A percentile compares a stretch with the other conserved stretches of the same genome.
Evolutionary conservation across 2,113 vertebrate species (phyloP).

Genomic region (Pluvialis apricaria): DNA sequence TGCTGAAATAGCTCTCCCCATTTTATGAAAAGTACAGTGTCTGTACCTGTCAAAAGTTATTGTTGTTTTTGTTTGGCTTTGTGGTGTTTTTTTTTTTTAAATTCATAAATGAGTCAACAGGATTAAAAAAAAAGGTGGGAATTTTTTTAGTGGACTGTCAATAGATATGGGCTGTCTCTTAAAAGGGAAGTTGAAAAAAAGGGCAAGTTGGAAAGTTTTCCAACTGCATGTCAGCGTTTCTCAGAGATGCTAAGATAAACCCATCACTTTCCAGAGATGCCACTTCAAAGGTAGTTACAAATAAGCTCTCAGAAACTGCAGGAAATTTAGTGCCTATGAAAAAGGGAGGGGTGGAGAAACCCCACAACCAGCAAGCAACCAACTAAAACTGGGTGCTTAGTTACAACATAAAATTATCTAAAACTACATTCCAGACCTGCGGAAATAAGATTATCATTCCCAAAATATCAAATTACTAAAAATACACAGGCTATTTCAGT

Average conservation of each 20-base stretch:
- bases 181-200: neutral
- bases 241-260: neutral
- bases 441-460: neutral
- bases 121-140: neutral
- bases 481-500: neutral
- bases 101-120: neutral
- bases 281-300: neutral
- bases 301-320: neutral
- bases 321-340: neutral
- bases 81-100: neutral
- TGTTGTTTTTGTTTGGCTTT: neutral
- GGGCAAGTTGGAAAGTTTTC: neutral
- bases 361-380: neutral
- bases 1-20: neutral
- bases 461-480: neutral
- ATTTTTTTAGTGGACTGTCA: neutral
- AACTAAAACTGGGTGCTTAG: neutral
- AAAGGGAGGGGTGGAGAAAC: rapidly evolving
- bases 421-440: neutral
- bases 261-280: neutral
- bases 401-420: neutral
- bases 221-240: neutral
- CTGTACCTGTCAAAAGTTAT: neutral
- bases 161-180: neutral
- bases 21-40: neutral